Evolutionary conservation across 2,888 invertebrate genomes (phyloP), one percentile per base, ranked within the genome.

Genomic region (Mythimna impura): DNA sequence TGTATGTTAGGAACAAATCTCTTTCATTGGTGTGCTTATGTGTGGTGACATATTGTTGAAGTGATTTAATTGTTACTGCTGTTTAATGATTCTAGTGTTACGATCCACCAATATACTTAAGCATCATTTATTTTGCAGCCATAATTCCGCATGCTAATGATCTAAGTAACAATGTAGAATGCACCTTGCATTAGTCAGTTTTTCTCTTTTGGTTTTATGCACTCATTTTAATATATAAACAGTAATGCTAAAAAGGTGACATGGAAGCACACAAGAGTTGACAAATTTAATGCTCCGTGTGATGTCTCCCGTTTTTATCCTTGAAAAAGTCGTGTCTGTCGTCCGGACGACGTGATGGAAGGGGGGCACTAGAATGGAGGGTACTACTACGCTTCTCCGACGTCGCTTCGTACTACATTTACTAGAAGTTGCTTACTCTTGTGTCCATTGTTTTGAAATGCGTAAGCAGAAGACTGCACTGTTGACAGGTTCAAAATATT

Each of bases 361-460:
- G 86, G 84, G 84, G 83, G 84, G 88, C 86, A 89, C 89, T 91
- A 90, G 89, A 93, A 90, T 89, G 89, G 88, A 92, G 92, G 89
- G 91, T 89, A 91, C 91, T 89, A 91, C 91, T 93, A 92, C 89
- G 89, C 85, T 88, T 79, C 67, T 70, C 80, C 71, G 73, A 75
- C 81, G 81, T 86, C 82, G 87, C 87, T 87, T 85, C 83, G 86
- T 90, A 89, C 89, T 87, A 91, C 89, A 88, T 87, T 88, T 88
- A 90, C 85, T 83, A 82, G 79, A 84, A 86, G 88, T 86, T 83
- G 79, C 86, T 85, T 78, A 83, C 82, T 81, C 82, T 73, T 79
- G 75, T 69, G 71, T 76, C 80, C 66, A 81, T 86, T 86, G 83
- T 86, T 84, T 78, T 70, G 36, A 79, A 81, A 77, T 66, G 72